These are phyloP conservation scores for Standfussiana lucernea DNA, from an alignment of 2,888 invertebrate genomes.

Conservation along the genomic window DNA sequence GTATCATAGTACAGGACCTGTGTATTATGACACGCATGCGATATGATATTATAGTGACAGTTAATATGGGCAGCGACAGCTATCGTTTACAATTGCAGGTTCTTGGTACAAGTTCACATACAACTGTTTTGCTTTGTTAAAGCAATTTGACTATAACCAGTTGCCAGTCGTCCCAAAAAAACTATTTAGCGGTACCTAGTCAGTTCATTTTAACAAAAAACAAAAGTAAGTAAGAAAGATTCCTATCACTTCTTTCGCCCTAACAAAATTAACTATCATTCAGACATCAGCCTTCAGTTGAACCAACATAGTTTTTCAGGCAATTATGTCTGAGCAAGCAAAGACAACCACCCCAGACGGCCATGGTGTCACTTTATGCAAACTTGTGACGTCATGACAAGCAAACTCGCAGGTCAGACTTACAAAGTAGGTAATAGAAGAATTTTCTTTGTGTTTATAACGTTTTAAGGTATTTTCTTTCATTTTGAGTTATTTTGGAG, in stretches of 20 bases:
- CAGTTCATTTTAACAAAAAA: background rate
- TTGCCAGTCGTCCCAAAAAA: background rate
- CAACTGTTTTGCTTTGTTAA: background rate
- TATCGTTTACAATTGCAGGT: background rate
- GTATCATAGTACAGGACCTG: background rate
- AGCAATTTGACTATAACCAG: background rate
- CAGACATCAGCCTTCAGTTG: conserved; percentile 23
- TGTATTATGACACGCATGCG: background rate
- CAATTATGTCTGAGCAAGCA: conserved; percentile 50
- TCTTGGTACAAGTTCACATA: background rate
- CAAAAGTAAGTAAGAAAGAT: background rate
- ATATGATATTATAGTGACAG: background rate
- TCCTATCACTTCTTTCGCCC: background rate
- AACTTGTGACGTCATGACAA: conserved; percentile 49
- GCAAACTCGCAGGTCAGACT: conserved; percentile 20
- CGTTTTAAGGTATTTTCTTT: background rate
- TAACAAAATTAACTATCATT: background rate
- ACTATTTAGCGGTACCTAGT: background rate
- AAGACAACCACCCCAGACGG: conserved; percentile 27
- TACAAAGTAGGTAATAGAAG: background rate
- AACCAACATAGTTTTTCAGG: conserved; percentile 21
- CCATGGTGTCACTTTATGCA: conserved; percentile 47
- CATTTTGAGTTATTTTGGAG: background rate
- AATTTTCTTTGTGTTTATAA: conserved; percentile 20
- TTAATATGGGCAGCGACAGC: background rate